Conservation (phyloP, 2,888 invertebrate species). For the Nomada ruficornis region DNA sequence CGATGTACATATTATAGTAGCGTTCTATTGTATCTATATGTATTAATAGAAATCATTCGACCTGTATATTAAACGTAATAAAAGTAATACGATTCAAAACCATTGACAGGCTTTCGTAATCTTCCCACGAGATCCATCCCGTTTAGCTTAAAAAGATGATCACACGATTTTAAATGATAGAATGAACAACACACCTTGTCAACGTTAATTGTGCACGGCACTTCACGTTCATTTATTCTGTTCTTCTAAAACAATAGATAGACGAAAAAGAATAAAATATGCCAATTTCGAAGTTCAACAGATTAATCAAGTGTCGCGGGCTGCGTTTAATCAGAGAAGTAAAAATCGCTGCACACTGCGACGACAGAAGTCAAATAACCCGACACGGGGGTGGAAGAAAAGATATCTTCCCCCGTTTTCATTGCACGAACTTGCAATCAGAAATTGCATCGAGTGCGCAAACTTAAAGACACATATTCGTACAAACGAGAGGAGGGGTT, state of each 20-base stretch:
- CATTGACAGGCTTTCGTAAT: not conserved
- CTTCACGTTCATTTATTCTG: too few species aligned
- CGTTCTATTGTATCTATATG: slow-evolving; percentile 70
- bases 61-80: slow-evolving; percentile 72
- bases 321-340: too few species aligned
- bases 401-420: not conserved
- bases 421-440: not conserved
- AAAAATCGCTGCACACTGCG: too few species aligned
- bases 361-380: not conserved
- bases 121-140: not conserved
- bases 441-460: not conserved
- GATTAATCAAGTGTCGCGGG: too few species aligned
- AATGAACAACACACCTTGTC: too few species aligned
- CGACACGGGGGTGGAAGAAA: not conserved
- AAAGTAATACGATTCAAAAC: slow-evolving; percentile 61
- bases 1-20: slow-evolving; percentile 69
- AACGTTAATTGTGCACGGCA: too few species aligned
- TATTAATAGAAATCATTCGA: slow-evolving; percentile 67
- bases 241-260: too few species aligned
- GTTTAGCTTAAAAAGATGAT: too few species aligned
- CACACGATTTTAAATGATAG: too few species aligned
- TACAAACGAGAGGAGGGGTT: not conserved
- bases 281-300: too few species aligned
- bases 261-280: too few species aligned
- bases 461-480: slow-evolving; percentile 14